Evolutionary conservation across 1,140 invertebrate genomes (phyloP).

Genomic region (Drosophila grimshawi): DNA sequence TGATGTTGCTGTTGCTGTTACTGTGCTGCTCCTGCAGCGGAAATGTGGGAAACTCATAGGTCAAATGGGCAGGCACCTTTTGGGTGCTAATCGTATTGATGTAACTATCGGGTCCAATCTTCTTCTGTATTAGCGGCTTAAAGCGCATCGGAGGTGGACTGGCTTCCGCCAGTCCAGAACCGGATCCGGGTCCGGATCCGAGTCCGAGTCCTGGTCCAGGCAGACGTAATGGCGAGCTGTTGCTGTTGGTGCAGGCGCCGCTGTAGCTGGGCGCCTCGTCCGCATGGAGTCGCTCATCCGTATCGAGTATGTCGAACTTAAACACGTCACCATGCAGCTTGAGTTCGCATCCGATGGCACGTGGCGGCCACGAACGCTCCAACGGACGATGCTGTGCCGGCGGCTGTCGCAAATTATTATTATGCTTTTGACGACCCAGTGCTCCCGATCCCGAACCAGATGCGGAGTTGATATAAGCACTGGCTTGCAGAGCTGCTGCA

Average conservation of each 20-base stretch:
- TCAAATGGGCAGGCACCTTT: conserved; percentile 85
- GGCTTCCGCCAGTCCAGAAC: conserved; percentile 22
- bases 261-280: conserved; percentile 41
- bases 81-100: conserved; percentile 87
- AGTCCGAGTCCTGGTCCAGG: not conserved
- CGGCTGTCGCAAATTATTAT: conserved; percentile 61
- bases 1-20: not conserved
- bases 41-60: conserved; percentile 86
- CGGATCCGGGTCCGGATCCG: too few relatives aligned
- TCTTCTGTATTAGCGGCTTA: conserved; percentile 87
- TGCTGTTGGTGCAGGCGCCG: conserved; percentile 44
- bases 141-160: conserved; percentile 84
- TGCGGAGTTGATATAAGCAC: not conserved
- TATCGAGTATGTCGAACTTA: conserved; percentile 90
- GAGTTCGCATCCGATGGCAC: conserved; percentile 61
- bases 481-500: conserved; percentile 73
- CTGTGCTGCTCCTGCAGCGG: conserved; percentile 69
- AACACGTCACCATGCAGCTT: conserved; percentile 88
- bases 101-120: conserved; percentile 89
- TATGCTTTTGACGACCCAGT: conserved; percentile 65
- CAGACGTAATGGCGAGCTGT: conserved; percentile 64
- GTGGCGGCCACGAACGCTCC: conserved; percentile 87
- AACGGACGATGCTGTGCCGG: conserved; percentile 86
- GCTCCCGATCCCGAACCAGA: conserved; percentile 12
- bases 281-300: conserved; percentile 86